Conservation (phyloP, 2,888 invertebrate genomes). For the Phaedon cochleariae region DNA sequence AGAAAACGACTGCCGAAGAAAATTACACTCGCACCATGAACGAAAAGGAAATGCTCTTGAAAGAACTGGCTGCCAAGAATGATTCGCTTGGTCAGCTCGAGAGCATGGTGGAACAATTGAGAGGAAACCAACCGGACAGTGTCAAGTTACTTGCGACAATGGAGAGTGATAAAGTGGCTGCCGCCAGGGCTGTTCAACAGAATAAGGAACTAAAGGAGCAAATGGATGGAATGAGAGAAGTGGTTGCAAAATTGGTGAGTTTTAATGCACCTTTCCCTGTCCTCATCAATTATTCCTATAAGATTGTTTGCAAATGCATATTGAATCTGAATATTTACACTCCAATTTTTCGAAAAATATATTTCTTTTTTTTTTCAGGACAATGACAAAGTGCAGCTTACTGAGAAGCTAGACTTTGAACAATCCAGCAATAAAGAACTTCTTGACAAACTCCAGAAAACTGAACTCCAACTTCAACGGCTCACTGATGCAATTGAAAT, state of each 20-base stretch:
- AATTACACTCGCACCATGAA: slow-evolving; percentile 60
- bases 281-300: too few relatives aligned
- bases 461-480: slow-evolving; percentile 69
- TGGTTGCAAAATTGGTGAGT: slow-evolving; percentile 82
- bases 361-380: slow-evolving; percentile 75
- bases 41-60: slow-evolving; percentile 63
- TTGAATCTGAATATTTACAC: too few relatives aligned
- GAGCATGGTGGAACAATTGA: slow-evolving; percentile 58
- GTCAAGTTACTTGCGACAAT: slow-evolving; percentile 81
- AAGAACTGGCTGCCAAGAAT: slow-evolving; percentile 62
- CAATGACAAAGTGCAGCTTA: slow-evolving; percentile 86
- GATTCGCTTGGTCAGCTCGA: slow-evolving; percentile 66
- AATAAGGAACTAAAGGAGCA: slow-evolving; percentile 90
- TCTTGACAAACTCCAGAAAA: slow-evolving; percentile 75
- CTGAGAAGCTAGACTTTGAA: slow-evolving; percentile 82
- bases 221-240: slow-evolving; percentile 83
- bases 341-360: too few relatives aligned
- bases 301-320: too few relatives aligned
- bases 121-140: slow-evolving; percentile 67
- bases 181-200: slow-evolving; percentile 90
- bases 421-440: slow-evolving; percentile 80
- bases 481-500: slow-evolving; percentile 69
- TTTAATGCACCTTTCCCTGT: too few relatives aligned
- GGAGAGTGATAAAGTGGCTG: slow-evolving; percentile 93
- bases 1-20: slow-evolving; percentile 63